A percentile compares a stretch with the other conserved stretches of the same genome.
phyloP scores from a whole-genome alignment of 2,888 invertebrate species.

The Steinernema hermaphroditum region DNA sequence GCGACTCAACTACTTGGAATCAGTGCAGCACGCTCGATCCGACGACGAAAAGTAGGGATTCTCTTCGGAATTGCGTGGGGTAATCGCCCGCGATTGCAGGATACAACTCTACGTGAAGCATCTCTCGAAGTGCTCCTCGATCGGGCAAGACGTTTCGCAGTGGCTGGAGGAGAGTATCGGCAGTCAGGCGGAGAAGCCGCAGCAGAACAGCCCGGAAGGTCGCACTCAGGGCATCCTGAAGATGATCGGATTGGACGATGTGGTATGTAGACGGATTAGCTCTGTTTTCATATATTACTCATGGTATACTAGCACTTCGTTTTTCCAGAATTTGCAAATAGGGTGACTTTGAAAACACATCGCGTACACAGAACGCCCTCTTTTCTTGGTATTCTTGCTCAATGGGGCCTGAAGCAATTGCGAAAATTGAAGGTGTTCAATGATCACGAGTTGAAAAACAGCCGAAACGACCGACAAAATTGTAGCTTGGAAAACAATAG shows the following conservation, averaged over 20 bases:
- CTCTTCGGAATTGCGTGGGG: background rate
- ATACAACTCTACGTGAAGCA: conserved; percentile 16
- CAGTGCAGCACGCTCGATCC: conserved; percentile 4
- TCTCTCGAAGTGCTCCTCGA: background rate
- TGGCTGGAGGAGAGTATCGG: conserved; percentile 18
- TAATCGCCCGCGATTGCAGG: background rate
- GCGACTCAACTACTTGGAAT: conserved; percentile 21
- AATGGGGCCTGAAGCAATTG: too few species aligned
- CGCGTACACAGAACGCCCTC: background rate
- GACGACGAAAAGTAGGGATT: background rate
- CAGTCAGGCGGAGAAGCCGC: conserved; percentile 14
- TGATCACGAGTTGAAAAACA: too few species aligned
- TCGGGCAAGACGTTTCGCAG: conserved; percentile 14
- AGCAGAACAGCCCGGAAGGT: background rate
- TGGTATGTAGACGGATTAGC: background rate
- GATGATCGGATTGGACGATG: conserved; percentile 16
- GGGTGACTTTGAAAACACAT: background rate
- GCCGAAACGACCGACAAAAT: too few species aligned
- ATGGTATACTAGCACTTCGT: too few species aligned
- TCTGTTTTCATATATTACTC: too few species aligned
- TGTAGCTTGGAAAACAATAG: too few species aligned
- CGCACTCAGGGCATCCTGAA: conserved; percentile 2
- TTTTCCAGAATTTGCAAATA: background rate
- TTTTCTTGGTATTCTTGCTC: too few species aligned
- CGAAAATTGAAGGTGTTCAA: too few species aligned